These are phyloP conservation scores for Malacoctenus gilli DNA, from an alignment of 2,797 vertebrate species.

Conservation along the genomic window DNA sequence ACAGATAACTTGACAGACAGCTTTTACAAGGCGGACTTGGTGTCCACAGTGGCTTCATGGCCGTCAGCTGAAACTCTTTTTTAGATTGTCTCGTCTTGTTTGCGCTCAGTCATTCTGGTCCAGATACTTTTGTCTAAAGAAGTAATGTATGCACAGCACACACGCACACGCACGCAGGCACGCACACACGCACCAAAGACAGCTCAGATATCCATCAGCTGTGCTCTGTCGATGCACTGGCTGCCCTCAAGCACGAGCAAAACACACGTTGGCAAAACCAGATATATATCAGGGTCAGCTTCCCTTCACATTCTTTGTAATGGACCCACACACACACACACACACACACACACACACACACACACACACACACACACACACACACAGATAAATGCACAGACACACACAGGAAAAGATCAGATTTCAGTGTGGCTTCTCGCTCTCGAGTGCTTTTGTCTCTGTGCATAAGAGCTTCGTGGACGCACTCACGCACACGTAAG, in stretches of 20 bases:
- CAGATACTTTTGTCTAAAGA: slow-evolving; percentile 52
- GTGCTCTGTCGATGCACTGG: slow-evolving; percentile 26
- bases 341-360: too few relatives aligned
- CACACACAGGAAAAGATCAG: slow-evolving; percentile 34
- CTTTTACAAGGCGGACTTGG: too few relatives aligned
- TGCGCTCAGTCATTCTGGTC: slow-evolving; percentile 41
- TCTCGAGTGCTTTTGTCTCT: slow-evolving; percentile 30
- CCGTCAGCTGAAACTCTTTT: slow-evolving; percentile 17
- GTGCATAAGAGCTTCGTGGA: slow-evolving; percentile 29
- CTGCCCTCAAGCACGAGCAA: slow-evolving; percentile 33
- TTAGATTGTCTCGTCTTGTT: slow-evolving; percentile 38
- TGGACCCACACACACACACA: slow-evolving; percentile 5
- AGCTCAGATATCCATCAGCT: slow-evolving; percentile 58
- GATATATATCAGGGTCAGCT: slow-evolving; percentile 50
- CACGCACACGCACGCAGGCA: slow-evolving; percentile 10
- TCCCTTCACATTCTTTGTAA: slow-evolving; percentile 49
- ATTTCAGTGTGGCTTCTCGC: slow-evolving; percentile 42
- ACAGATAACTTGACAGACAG: too few relatives aligned
- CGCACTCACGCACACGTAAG: slow-evolving; percentile 5
- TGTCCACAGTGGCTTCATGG: slow-evolving; percentile 4
- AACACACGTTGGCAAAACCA: slow-evolving; percentile 30
- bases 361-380: too few relatives aligned
- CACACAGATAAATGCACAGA: not conserved
- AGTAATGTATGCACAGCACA: slow-evolving; percentile 34
- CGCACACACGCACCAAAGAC: slow-evolving; percentile 28